These are phyloP conservation scores for Glyptemys insculpta DNA, from an alignment of 2,797 vertebrate species.

Conservation along the genomic window DNA sequence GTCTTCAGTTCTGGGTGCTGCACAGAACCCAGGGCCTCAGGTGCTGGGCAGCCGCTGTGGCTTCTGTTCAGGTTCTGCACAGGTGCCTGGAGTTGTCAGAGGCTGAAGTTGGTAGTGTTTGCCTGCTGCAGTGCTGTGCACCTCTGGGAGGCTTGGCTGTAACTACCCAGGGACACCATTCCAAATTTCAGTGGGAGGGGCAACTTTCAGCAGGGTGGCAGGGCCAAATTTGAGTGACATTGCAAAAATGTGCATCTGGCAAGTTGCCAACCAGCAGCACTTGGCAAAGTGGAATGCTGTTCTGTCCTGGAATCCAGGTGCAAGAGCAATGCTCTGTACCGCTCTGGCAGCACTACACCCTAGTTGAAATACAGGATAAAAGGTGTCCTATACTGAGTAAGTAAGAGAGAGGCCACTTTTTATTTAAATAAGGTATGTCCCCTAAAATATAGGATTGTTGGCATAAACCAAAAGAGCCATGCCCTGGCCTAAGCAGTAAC, in stretches of 20 bases:
- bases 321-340: background rate
- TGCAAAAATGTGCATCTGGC: background rate
- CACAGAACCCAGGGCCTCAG: background rate
- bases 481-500: background rate
- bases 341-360: background rate
- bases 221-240: background rate
- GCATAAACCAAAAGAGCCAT: background rate
- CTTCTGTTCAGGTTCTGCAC: background rate
- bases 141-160: background rate
- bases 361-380: background rate
- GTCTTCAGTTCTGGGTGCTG: background rate
- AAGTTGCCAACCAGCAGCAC: background rate
- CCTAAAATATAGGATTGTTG: background rate
- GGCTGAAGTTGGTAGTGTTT: background rate
- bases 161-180: background rate
- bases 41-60: rapidly evolving
- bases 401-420: background rate
- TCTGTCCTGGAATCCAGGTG: background rate
- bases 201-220: background rate
- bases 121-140: background rate
- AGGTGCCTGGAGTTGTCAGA: background rate
- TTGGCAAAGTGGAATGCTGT: background rate
- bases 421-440: background rate
- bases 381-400: background rate
- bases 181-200: background rate